Conservation (phyloP, 2,888 invertebrate genomes). For the Ectobius pallidus region DNA sequence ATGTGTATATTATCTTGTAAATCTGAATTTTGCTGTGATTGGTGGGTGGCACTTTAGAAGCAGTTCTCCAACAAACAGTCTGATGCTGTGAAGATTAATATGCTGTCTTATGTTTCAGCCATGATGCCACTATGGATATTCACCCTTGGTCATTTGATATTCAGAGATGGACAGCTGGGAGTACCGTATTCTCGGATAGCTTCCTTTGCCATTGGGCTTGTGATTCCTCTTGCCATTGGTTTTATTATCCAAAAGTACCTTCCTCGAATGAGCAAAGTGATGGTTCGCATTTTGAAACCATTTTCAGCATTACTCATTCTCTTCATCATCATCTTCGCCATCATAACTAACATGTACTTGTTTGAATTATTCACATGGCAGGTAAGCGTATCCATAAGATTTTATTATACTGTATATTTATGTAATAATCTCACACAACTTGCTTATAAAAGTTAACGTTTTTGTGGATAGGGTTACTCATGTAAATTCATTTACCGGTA, state of each 20-base stretch:
- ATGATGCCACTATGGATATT: constrained; percentile 93
- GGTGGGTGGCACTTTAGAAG: no score
- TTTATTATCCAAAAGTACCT: constrained; percentile 69
- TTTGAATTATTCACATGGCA: constrained; percentile 88
- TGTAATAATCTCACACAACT: no score
- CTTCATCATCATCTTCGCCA: constrained; percentile 85
- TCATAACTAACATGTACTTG: constrained; percentile 86
- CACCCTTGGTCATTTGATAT: constrained; percentile 79
- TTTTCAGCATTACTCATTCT: constrained; percentile 79
- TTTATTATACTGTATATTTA: background rate
- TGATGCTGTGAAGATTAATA: no score
- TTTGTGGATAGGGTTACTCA: no score
- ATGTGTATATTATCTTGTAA: no score
- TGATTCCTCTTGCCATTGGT: constrained; percentile 78
- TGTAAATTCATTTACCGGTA: no score
- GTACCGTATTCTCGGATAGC: constrained; percentile 83
- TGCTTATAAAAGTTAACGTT: no score
- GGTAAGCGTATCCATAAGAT: constrained; percentile 59
- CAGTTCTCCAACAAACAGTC: no score
- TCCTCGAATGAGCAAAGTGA: constrained; percentile 69
- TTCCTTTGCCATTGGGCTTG: constrained; percentile 72
- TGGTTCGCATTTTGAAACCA: constrained; percentile 83
- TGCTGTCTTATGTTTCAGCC: constrained; percentile 55
- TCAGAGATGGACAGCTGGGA: constrained; percentile 69
- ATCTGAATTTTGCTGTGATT: no score